These are phyloP conservation scores for Haliclona indistincta DNA, from an alignment of 37 sponge, comb jelly and placozoan species.

Conservation along the genomic window DNA sequence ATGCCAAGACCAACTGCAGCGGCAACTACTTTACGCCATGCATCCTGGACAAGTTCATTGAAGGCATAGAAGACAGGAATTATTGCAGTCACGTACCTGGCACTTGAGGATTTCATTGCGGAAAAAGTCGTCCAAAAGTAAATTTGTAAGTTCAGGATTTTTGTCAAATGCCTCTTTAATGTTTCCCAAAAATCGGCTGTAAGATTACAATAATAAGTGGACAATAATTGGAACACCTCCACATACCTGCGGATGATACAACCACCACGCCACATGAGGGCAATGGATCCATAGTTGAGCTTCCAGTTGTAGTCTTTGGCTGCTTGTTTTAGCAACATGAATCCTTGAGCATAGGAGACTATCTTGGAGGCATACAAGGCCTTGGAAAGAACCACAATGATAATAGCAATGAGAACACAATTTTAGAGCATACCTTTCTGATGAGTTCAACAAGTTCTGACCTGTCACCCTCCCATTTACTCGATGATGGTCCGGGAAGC, in stretches of 20 bases:
- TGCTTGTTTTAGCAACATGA: conserved; percentile 95
- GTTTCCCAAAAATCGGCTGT: conserved; percentile 91
- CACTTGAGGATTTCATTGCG: conserved; percentile 72
- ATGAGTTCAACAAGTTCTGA: conserved; percentile 79
- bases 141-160: conserved; percentile 75
- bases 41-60: conserved; percentile 42
- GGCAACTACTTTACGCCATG: conserved; percentile 91
- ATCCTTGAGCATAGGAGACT: conserved; percentile 97
- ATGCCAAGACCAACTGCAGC: conserved; percentile 82
- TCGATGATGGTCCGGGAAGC: conserved; percentile 63
- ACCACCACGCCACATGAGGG: conserved; percentile 99
- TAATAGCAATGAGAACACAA: no score
- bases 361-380: conserved; percentile 99
- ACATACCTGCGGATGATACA: conserved; percentile 93
- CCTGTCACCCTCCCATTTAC: conserved; percentile 68
- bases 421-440: conserved; percentile 50
- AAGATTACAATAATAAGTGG: not conserved
- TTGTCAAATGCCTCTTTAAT: conserved; percentile 98
- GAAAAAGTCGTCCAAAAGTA: conserved; percentile 96
- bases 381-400: conserved; percentile 38
- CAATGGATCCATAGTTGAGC: conserved; percentile 96
- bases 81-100: conserved; percentile 56
- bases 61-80: not conserved
- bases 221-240: not conserved
- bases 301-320: conserved; percentile 87